Evolutionary conservation across 2,888 invertebrate genomes (phyloP).

Genomic region (Campoletis raptor): DNA sequence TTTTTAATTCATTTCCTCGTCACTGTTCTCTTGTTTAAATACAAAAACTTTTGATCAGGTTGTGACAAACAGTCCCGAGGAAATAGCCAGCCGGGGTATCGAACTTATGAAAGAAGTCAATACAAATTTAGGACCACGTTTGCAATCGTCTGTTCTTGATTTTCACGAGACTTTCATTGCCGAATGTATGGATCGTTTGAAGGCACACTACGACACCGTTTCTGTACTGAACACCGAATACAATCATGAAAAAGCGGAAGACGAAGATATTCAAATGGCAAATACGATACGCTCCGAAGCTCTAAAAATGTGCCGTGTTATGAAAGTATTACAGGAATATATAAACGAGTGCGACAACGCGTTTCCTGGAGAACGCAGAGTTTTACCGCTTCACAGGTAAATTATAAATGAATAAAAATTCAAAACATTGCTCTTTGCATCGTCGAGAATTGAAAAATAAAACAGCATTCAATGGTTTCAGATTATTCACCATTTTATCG

Average conservation of each 20-base stretch:
- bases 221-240: constrained; percentile 87
- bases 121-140: constrained; percentile 95
- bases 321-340: constrained; percentile 97
- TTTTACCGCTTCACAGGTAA: constrained; percentile 93
- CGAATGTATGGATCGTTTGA: constrained; percentile 95
- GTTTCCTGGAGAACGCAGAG: constrained; percentile 94
- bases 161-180: constrained; percentile 97
- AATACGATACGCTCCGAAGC: constrained; percentile 89
- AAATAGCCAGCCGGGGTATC: constrained; percentile 96
- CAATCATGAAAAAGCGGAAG: constrained; percentile 79
- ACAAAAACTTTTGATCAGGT: constrained; percentile 85
- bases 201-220: constrained; percentile 94
- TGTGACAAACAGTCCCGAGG: constrained; percentile 95
- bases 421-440: not conserved
- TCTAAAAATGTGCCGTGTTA: constrained; percentile 95
- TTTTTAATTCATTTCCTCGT: not conserved
- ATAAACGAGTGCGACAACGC: constrained; percentile 97
- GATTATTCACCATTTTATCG: not conserved
- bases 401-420: constrained; percentile 1
- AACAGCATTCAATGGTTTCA: not conserved
- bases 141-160: constrained; percentile 91
- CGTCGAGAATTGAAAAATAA: not conserved
- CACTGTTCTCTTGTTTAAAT: not conserved
- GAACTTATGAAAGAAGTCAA: constrained; percentile 96
- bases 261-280: constrained; percentile 84